Evolutionary conservation across 2,888 invertebrate species (phyloP), one percentile per base, ranked within the genome.

Genomic region (Laspeyria flexula): DNA sequence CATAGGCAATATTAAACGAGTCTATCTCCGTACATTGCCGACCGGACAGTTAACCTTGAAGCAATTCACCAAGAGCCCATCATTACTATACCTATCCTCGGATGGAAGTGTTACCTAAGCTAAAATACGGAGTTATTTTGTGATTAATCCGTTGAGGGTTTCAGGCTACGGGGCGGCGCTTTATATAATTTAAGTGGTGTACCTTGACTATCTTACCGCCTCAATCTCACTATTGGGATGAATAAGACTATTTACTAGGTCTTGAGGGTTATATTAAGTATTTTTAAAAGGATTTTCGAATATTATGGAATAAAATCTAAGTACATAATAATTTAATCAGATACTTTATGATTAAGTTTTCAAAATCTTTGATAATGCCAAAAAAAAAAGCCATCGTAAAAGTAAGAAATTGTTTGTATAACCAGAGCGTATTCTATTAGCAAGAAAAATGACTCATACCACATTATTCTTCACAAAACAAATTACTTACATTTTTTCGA

Each of bases 51-150:
- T 64, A 63, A 45, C 48, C 47, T 51, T 47, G 55, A 30, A 39
- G 30, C 37, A 49, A 51, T 42, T 41, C 42, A 54, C 44, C 31
- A 48, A 57, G 57, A 37, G 44, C 29, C 39, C 38, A 41, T 61
- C 62, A 44, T 64, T 65, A 63, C 48, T 49, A 5, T 21, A 21
- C 47, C 50, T 57, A 61, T 54, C 54, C 29, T 9, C 9, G 12
- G 2, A 18, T 9, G n/a, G 34, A 15, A 12, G 15, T 25, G 33
- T 33, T 15, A 18, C 35, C 33, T 39, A 16, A 45, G 40, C 40
- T 51, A 55, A 52, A 59, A 43, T 55, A 58, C 43, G 43, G 49
- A 55, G 51, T 59, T 65, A 59, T 66, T 55, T 53, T 27, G 41
- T 62, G 39, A 66, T 65, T 62, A 62, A 59, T 55, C 41, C 43